Conservation (phyloP, 2,113 vertebrate genomes). For the Aplodontia rufa region DNA sequence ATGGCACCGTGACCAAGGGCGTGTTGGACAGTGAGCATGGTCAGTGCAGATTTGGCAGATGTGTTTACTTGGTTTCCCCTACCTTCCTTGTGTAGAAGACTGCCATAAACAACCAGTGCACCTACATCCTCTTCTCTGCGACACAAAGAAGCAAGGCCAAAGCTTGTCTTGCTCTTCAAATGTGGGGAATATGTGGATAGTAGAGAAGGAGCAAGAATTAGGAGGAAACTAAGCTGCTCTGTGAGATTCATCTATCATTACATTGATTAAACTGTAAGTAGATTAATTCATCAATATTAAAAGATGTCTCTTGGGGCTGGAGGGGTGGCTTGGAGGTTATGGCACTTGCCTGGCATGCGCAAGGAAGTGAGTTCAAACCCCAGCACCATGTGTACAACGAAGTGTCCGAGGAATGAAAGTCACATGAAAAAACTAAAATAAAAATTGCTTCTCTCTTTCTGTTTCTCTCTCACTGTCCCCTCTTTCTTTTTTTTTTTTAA, state of each 20-base stretch:
- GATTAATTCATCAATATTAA: neutral
- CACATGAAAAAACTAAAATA: too few species aligned
- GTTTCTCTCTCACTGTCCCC: too few species aligned
- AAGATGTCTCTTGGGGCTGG: neutral
- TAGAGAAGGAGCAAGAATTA: neutral
- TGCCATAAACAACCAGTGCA: neutral
- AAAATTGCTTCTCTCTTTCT: too few species aligned
- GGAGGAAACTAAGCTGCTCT: neutral
- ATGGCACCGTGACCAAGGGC: neutral
- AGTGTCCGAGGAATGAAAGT: too few species aligned
- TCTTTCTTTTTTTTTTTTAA: too few species aligned
- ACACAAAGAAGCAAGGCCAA: neutral
- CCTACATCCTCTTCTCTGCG: neutral
- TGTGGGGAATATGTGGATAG: neutral
- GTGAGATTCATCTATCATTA: neutral
- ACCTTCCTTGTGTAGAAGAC: neutral
- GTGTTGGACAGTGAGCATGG: neutral
- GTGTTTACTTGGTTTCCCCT: neutral
- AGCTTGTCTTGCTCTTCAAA: neutral
- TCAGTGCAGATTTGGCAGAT: neutral
- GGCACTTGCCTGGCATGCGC: too few species aligned
- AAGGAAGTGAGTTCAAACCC: too few species aligned
- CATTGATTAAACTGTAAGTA: neutral
- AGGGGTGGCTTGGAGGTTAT: too few species aligned
- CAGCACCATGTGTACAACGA: too few species aligned